These are phyloP conservation scores for Melanogrammus aeglefinus DNA, from an alignment of 2,797 vertebrate species.

Conservation along the genomic window DNA sequence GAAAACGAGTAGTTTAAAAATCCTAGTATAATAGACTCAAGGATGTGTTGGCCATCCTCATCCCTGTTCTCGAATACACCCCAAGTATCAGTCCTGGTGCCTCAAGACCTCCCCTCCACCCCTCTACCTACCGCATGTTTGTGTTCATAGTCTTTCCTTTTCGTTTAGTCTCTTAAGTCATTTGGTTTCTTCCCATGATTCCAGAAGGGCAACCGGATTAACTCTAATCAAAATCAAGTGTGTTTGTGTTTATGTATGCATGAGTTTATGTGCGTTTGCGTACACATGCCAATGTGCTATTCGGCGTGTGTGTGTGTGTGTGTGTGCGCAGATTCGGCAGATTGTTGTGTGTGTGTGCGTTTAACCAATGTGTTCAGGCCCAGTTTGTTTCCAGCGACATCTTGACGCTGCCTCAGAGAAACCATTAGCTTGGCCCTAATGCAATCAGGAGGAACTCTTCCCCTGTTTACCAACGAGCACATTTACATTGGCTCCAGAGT, in stretches of 20 bases:
- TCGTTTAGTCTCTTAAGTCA: conserved; percentile 11
- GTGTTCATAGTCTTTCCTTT: conserved; percentile 11
- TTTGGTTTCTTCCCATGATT: conserved; percentile 35
- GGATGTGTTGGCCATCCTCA: too few relatives aligned
- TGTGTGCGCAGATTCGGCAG: too few relatives aligned
- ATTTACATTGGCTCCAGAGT: conserved; percentile 64
- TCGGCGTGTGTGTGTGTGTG: too few relatives aligned
- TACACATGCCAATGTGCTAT: too few relatives aligned
- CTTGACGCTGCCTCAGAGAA: too few relatives aligned
- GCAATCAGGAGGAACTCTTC: conserved; percentile 56
- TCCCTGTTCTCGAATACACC: too few relatives aligned
- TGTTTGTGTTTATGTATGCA: conserved; percentile 4
- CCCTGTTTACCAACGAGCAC: conserved; percentile 67
- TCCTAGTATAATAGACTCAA: too few relatives aligned
- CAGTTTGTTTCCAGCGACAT: too few relatives aligned
- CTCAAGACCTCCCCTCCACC: background rate
- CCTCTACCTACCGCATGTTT: background rate
- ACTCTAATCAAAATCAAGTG: conserved; percentile 27
- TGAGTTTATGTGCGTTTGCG: background rate
- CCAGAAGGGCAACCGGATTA: conserved; percentile 36
- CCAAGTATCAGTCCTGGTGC: background rate
- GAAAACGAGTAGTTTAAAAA: too few relatives aligned
- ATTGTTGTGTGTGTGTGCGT: too few relatives aligned
- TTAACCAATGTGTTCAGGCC: too few relatives aligned
- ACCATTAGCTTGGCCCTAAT: conserved; percentile 58